Base-by-base conservation (phyloP, 1,140 invertebrate genomes). In the Streblospio benedicti region DNA sequence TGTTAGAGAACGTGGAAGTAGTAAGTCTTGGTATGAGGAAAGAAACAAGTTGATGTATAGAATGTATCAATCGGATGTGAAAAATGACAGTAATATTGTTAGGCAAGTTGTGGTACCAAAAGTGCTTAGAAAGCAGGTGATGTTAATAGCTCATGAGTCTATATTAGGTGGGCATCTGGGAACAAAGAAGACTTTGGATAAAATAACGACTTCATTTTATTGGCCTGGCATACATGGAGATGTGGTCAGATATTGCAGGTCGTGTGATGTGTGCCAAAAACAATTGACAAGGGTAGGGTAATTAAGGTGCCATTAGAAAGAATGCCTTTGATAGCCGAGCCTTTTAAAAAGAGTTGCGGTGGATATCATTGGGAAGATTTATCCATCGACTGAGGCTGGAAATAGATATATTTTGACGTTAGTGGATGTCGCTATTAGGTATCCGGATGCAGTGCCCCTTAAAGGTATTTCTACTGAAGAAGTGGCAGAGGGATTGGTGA, bases 271-370 rank as follows among this genome's bases (percentile, higher is more conserved):
- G 16, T 59, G 57, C 28, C 57, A 59, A 57, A 2, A 28, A 3
- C 23, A 28, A 38, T 55, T 27, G 31, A 49, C 23, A 60, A 60
- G 38, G 58, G 58, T 57, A 35, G 25, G 32, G 20, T 16, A 9
- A 51, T 12, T 4, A 60, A 57, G 33, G 58, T 43, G 25, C 52
- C 58, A 4, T 28, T 60, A 9, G 16, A 33, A 23, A 9, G 35
- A 57, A 57, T 38, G 51, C 51, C 58, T n/a, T 14, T 60, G n/a
- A 45, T 56, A 41, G 50, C 31, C n/a, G 16, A 41, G 18, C 12
- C 58, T 33, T 16, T 60, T 60, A 16, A 16, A 55, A 23, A 12
- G 58, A 41, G 51, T 59, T 57, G 57, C 57, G 18, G 32, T 57
- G 2, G 28, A 59, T 18, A 32, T 45, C 5, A 25, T 45, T 16